Evolutionary conservation across 2,797 vertebrate genomes (phyloP).

Genomic region (Oophaga sylvatica): DNA sequence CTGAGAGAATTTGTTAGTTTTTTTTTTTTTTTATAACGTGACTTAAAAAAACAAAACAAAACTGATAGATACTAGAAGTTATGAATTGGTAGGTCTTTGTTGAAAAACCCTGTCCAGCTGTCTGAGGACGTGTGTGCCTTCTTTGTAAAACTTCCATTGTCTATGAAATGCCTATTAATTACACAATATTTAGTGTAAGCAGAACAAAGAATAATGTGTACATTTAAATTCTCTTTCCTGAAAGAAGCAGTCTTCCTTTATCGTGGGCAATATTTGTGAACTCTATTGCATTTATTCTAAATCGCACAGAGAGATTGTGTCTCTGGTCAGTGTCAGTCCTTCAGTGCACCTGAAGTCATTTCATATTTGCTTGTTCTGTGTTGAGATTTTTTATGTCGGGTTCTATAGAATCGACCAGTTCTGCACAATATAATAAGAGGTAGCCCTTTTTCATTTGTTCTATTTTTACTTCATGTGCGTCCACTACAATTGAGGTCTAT

Average conservation of each 20-base stretch:
- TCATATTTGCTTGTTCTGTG: conserved; percentile 40
- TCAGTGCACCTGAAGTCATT: conserved; percentile 17
- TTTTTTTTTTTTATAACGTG: conserved; percentile 76
- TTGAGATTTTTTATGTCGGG: conserved; percentile 21
- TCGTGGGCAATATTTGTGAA: conserved; percentile 83
- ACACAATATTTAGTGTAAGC: conserved; percentile 75
- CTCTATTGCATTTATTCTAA: conserved; percentile 65
- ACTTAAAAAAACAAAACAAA: conserved; percentile 65
- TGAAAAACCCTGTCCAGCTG: conserved; percentile 82
- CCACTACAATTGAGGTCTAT: conserved; percentile 52
- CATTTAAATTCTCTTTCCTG: conserved; percentile 76
- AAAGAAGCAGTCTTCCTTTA: conserved; percentile 88
- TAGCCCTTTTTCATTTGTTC: conserved; percentile 16
- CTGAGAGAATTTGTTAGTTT: conserved; percentile 76
- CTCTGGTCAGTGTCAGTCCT: conserved; percentile 2
- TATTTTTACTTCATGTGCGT: conserved; percentile 39
- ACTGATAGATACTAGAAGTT: conserved; percentile 76
- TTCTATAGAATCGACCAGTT: conserved; percentile 57
- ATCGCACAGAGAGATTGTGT: conserved; percentile 30
- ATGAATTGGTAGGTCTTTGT: conserved; percentile 82
- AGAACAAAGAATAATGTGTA: conserved; percentile 71
- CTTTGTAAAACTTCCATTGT: conserved; percentile 86
- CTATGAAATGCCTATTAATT: conserved; percentile 81
- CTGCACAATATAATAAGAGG: conserved; percentile 57
- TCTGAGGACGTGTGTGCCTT: conserved; percentile 92